Evolutionary conservation across 2,888 invertebrate species (phyloP).

Genomic region (Ephialtes manifestator): DNA sequence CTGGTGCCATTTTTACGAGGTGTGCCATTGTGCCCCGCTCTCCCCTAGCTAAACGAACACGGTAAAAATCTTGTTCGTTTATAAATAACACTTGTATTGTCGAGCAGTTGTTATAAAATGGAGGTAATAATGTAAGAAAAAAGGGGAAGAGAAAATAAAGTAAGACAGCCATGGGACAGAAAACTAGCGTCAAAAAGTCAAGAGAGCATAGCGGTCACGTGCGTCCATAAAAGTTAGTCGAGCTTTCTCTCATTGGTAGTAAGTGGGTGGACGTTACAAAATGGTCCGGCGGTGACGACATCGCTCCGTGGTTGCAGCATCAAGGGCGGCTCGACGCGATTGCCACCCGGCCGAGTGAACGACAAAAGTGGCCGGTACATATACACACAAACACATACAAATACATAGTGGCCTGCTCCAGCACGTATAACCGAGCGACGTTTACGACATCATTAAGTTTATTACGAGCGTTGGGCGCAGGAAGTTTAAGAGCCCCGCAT

Average conservation of each 20-base stretch:
- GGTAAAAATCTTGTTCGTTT: neutral
- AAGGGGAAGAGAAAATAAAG: neutral
- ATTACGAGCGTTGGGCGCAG: constrained; percentile 72
- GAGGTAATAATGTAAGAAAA: constrained; percentile 9
- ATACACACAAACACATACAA: no score
- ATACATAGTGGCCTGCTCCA: constrained; percentile 13
- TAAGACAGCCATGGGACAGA: constrained; percentile 14
- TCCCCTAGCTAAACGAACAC: neutral
- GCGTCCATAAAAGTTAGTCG: constrained; percentile 57
- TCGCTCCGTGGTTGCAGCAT: constrained; percentile 30
- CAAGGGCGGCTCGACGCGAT: constrained; percentile 20
- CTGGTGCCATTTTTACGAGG: no score
- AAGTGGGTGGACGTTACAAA: constrained; percentile 62
- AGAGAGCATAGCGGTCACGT: constrained; percentile 64
- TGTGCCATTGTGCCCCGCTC: no score
- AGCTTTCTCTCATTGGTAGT: constrained; percentile 65
- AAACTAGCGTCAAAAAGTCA: constrained; percentile 19
- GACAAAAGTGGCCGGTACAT: constrained; percentile 77
- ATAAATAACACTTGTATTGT: neutral
- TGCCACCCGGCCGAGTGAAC: constrained; percentile 44
- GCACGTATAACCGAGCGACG: constrained; percentile 76
- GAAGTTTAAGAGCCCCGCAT: constrained; percentile 74
- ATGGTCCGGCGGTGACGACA: constrained; percentile 34
- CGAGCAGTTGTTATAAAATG: neutral
- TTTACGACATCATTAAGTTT: constrained; percentile 83